A percentile compares a stretch with the other conserved stretches of the same genome.
These are phyloP conservation scores for Pinctada fucata DNA, from an alignment of 2,888 invertebrate species.

Conservation along the genomic window DNA sequence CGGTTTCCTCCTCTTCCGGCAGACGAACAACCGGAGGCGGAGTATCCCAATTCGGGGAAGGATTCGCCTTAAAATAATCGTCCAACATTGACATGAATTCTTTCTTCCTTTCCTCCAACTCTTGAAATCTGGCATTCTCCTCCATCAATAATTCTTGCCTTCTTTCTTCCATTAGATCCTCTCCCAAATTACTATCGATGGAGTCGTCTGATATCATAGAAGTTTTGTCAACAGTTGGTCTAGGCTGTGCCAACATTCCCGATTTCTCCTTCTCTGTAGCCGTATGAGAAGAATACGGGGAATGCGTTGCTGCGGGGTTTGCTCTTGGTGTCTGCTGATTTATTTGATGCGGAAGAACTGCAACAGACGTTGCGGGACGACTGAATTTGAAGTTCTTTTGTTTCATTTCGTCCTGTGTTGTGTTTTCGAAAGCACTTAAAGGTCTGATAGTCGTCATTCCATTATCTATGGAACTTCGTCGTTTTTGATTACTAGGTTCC, in stretches of 20 bases:
- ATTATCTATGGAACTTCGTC: slow-evolving; percentile 52
- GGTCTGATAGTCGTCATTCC: slow-evolving; percentile 45
- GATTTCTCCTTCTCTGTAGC: slow-evolving; percentile 54
- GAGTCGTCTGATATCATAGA: slow-evolving; percentile 48
- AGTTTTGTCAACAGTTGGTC: slow-evolving; percentile 37
- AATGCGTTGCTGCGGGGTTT: slow-evolving; percentile 40
- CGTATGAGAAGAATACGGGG: slow-evolving; percentile 60
- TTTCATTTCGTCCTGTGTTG: slow-evolving; percentile 17
- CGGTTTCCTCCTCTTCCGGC: slow-evolving; percentile 35
- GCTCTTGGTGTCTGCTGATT: slow-evolving; percentile 36
- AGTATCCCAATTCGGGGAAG: slow-evolving; percentile 31
- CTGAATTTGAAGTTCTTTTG: slow-evolving; percentile 8
- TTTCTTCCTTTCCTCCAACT: slow-evolving; percentile 58
- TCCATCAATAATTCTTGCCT: slow-evolving; percentile 64
- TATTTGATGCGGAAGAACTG: slow-evolving; percentile 37
- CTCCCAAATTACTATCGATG: slow-evolving; percentile 61
- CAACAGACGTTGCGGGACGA: slow-evolving; percentile 35
- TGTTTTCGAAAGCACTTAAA: slow-evolving; percentile 46
- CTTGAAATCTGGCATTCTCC: slow-evolving; percentile 54
- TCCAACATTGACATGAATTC: slow-evolving; percentile 59
- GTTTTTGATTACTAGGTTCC: slow-evolving; percentile 31
- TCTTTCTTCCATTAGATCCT: slow-evolving; percentile 64
- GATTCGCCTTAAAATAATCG: slow-evolving; percentile 54
- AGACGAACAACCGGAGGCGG: slow-evolving; percentile 25
- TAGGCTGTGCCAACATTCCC: slow-evolving; percentile 34